Evolutionary conservation across 1,140 invertebrate genomes (phyloP).

Genomic region (Panagrolaimus sp.): DNA sequence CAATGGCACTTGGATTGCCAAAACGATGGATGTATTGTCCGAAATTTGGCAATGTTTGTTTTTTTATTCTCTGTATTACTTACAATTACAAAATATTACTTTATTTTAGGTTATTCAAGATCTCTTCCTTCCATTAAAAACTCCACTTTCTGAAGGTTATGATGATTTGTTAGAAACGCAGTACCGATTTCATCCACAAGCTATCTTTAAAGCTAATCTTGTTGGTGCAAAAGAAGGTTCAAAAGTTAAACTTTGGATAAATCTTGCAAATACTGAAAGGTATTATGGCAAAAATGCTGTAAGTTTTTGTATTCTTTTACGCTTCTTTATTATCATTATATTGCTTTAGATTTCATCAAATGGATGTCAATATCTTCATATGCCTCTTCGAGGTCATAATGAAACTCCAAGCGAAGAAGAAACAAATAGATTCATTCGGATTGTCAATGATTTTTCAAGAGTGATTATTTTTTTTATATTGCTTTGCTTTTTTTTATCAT

Average conservation of each 20-base stretch:
- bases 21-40: constrained; percentile 56
- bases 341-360: constrained; percentile 66
- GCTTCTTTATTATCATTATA: constrained; percentile 78
- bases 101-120: constrained; percentile 40
- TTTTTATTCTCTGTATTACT: constrained; percentile 20
- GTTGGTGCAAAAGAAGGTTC: constrained; percentile 24
- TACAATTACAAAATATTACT: constrained; percentile 5
- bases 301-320: too few species aligned
- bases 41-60: constrained; percentile 51
- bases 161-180: constrained; percentile 43
- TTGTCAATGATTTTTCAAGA: constrained; percentile 50
- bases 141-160: constrained; percentile 51
- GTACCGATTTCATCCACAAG: constrained; percentile 45
- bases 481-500: constrained; percentile 6
- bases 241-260: constrained; percentile 72
- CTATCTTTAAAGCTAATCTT: constrained; percentile 32
- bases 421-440: constrained; percentile 54
- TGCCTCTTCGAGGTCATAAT: constrained; percentile 64
- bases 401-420: constrained; percentile 59
- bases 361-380: constrained; percentile 64
- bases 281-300: constrained; percentile 80
- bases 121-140: constrained; percentile 57
- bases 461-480: constrained; percentile 26
- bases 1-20: constrained; percentile 40
- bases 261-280: constrained; percentile 85